Base-by-base conservation (phyloP, 2,888 invertebrate species). In the Bugulina stolonifera region DNA sequence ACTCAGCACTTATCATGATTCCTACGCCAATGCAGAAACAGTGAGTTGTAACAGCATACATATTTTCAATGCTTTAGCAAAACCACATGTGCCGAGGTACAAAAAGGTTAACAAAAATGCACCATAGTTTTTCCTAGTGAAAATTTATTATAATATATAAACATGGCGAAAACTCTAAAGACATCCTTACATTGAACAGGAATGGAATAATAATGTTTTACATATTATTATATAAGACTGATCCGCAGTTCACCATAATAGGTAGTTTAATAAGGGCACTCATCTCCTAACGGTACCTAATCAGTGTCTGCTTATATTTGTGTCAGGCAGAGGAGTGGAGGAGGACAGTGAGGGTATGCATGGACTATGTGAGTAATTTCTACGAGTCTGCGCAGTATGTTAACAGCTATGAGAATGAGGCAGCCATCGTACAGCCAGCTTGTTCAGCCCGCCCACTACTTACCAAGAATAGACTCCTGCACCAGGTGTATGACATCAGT, bases 401-500 rank as follows among this genome's bases (percentile, higher is more conserved):
- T 18, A 43, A 43, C 18, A 43, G 43, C 18, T 10, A 43, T 18
- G 43, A 43, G 5, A 43, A 43, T 43, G 43, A 43, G 18, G 43
- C 43, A 43, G 43, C 10, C 43, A 43, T 43, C 18, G 43, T 43
- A 43, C 43, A 43, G 43, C 43, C 43, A 43, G 43, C 43, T 10
- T 32, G 18, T 14, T 14, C 27, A 34, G 29, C 22, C 5, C 3
- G 27, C 3, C 29, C 64, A 14, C 32, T 64, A 32, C 29, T 64
- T 14, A 64, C 64, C 27, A 64, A 32, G n/a, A 64, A 29, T 5
- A 64, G 27, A 32, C 27, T 64, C 5, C 3, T 64, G 5, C 64
- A 64, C 27, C 25, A 64, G 32, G 64, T 32, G 2, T 64, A 34
- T 27, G 64, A 64, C 32, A 64, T 64, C 64, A 32, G 32, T 32